Evolutionary conservation across 2,113 vertebrate species (phyloP).

Genomic region (Jaculus jaculus): DNA sequence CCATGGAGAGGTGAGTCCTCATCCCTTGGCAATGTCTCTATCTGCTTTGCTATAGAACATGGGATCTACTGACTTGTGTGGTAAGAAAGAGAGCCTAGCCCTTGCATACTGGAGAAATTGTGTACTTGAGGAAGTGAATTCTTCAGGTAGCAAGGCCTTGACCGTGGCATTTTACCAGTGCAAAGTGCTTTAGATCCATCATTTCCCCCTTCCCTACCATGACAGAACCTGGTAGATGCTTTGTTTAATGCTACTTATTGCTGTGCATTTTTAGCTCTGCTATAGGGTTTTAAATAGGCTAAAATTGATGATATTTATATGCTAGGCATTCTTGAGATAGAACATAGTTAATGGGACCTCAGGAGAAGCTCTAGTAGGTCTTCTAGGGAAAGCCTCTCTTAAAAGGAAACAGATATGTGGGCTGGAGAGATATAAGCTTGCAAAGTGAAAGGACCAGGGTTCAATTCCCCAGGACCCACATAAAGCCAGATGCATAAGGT

Average conservation of each 20-base stretch:
- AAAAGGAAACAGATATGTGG: too few relatives aligned
- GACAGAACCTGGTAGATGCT: background rate
- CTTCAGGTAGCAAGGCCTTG: too few relatives aligned
- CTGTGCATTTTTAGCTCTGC: background rate
- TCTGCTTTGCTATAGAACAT: background rate
- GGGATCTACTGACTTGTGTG: background rate
- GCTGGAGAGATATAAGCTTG: too few relatives aligned
- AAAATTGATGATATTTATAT: background rate
- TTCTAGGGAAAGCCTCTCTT: background rate
- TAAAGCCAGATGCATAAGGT: too few relatives aligned
- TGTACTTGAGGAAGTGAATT: too few relatives aligned
- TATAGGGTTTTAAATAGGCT: background rate
- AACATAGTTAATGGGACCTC: background rate
- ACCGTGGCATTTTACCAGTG: background rate
- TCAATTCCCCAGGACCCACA: too few relatives aligned
- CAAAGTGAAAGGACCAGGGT: too few relatives aligned
- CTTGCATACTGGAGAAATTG: background rate
- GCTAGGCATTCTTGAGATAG: background rate
- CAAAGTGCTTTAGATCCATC: accelerated
- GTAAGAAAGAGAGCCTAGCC: background rate
- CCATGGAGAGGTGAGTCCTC: background rate
- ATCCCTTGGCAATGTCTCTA: background rate
- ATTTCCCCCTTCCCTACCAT: background rate
- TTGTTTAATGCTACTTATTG: background rate
- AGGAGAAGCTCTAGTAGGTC: background rate